Base-by-base conservation (phyloP, 2,113 vertebrate genomes). In the Psilopsiagon aymara region DNA sequence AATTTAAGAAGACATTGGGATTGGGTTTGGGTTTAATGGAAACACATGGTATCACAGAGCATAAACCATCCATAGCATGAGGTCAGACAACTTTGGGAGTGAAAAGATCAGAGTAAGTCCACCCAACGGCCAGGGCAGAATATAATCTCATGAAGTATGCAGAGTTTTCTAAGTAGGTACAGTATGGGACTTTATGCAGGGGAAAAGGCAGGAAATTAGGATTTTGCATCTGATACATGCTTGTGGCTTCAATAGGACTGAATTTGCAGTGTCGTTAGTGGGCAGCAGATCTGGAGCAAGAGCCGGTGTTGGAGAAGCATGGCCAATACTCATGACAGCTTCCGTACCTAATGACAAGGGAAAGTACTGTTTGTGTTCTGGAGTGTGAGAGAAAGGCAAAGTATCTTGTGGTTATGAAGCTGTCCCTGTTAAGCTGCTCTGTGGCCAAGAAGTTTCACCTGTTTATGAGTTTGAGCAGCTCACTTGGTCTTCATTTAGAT, bases 301-400 rank as follows among this genome's bases (percentile, higher is more conserved):
- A 67, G 23, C 7, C 0, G 1, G 5, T 49, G 11, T 21, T 70
- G 37, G 19, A n/a, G 7, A 9, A 11, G 7, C 44, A 70, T 8
- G 12, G 41, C 11, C 10, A 73, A 20, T n/a, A 20, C 9, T 52
- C n/a, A 11, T 52, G 27, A 33, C 17, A 63, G n/a, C 7, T 70
- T 6, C 43, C 7, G 8, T 31, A 49, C 3, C 5, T 39, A 47
- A 13, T 9, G 6, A 20, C 14, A 43, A 13, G 4, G 18, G 3
- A 73, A 19, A 69, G 14, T 62, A 11, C 43, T 12, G 46, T 64
- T 63, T 80, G 29, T 62, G 18, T 39, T 85, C 37, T 44, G 16
- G 18, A 62, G 17, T 9, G 11, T 7, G 11, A 82, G 18, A 57
- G 37, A 91, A 86, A 59, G 28, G 13, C 68, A 83, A 77, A 68